A percentile compares a stretch with the other conserved stretches of the same genome.
These are phyloP conservation scores for Denticeps clupeoides DNA, from an alignment of 2,797 vertebrate species.

Conservation along the genomic window DNA sequence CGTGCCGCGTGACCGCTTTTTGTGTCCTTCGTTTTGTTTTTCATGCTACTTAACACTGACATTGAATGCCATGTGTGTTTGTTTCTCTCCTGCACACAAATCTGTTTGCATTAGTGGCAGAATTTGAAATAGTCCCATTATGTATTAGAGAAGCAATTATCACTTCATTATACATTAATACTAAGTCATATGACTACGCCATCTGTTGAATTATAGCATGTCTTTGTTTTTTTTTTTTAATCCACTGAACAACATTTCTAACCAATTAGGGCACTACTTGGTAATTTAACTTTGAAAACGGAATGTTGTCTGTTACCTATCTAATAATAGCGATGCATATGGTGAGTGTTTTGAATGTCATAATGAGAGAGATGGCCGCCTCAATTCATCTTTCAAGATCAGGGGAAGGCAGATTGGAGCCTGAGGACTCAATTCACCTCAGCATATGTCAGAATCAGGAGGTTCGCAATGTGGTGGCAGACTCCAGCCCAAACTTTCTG, in stretches of 20 bases:
- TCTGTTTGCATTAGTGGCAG: constrained; percentile 64
- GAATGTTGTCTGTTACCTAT: constrained; percentile 53
- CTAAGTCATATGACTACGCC: constrained; percentile 68
- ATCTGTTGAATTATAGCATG: constrained; percentile 67
- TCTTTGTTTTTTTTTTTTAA: constrained; percentile 49
- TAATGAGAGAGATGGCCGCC: constrained; percentile 57
- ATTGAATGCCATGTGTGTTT: constrained; percentile 60
- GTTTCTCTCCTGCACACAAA: constrained; percentile 61
- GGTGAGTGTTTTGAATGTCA: constrained; percentile 53
- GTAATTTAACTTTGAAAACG: constrained; percentile 63
- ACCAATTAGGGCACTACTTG: constrained; percentile 64
- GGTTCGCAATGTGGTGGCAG: constrained; percentile 29
- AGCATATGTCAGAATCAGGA: constrained; percentile 54
- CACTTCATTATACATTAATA: constrained; percentile 75
- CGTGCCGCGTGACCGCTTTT: constrained; percentile 16
- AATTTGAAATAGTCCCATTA: constrained; percentile 58
- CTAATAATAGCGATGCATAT: constrained; percentile 66
- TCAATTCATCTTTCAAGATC: constrained; percentile 65
- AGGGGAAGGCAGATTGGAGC: constrained; percentile 62
- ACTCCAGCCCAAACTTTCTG: constrained; percentile 23
- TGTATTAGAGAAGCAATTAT: constrained; percentile 73
- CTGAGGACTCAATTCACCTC: constrained; percentile 52
- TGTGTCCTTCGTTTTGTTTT: constrained; percentile 48
- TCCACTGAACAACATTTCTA: constrained; percentile 54
- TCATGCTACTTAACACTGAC: constrained; percentile 63